A percentile compares a stretch with the other conserved stretches of the same genome.
Evolutionary conservation across 2,888 invertebrate genomes (phyloP).

Genomic region (Platypus cylindrus): DNA sequence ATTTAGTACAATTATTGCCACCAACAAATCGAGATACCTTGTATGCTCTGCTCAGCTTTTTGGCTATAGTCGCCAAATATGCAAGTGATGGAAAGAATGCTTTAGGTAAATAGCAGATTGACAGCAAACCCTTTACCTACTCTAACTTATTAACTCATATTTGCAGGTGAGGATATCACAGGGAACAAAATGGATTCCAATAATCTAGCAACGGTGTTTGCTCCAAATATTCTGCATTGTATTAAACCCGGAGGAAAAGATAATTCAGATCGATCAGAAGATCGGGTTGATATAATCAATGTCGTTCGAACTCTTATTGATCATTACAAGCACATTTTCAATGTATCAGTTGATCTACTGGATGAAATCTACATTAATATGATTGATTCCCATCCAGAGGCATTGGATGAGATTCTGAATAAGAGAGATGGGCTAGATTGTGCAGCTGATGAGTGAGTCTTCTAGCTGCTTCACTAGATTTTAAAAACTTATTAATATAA

Average conservation of each 20-base stretch:
- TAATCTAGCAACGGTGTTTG: constrained; percentile 86
- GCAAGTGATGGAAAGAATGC: constrained; percentile 48
- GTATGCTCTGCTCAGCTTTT: constrained; percentile 67
- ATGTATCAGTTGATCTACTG: constrained; percentile 66
- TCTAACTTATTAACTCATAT: background rate
- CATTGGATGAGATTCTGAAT: constrained; percentile 54
- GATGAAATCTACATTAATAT: constrained; percentile 79
- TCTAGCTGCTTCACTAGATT: background rate
- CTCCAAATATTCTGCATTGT: constrained; percentile 82
- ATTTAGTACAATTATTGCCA: constrained; percentile 75
- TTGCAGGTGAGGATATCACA: constrained; percentile 42
- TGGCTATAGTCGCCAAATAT: constrained; percentile 62
- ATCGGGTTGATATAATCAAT: constrained; percentile 80
- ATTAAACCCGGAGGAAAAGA: constrained; percentile 44
- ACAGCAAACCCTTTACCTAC: background rate
- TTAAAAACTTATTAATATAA: constrained; percentile 7
- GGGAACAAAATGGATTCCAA: constrained; percentile 93
- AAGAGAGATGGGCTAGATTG: constrained; percentile 32
- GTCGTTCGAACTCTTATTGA: constrained; percentile 70
- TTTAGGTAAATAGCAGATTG: constrained; percentile 17
- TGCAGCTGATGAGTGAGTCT: constrained; percentile 36
- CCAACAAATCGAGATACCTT: constrained; percentile 83
- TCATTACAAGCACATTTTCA: constrained; percentile 57
- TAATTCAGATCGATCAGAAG: constrained; percentile 54
- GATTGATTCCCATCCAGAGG: constrained; percentile 72